Conservation (phyloP, 2,888 invertebrate species). For the Myathropa florea region DNA sequence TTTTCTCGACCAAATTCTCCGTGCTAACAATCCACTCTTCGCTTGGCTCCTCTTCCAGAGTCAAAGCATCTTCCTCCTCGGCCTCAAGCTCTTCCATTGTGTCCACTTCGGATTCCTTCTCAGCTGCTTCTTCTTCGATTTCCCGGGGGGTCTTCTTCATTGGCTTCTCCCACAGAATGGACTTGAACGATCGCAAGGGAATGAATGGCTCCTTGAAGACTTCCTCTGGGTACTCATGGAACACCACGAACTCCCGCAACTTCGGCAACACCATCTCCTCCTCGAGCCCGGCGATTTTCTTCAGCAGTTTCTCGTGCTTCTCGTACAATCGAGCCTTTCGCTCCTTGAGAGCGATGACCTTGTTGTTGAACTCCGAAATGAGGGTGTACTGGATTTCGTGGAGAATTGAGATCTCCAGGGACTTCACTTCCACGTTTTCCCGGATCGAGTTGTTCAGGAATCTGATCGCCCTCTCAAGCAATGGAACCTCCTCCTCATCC, state of each 20-base stretch:
- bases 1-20: constrained; percentile 83
- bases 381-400: constrained; percentile 24
- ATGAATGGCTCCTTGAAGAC: constrained; percentile 75
- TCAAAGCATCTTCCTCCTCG: constrained; percentile 51
- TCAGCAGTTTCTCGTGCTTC: constrained; percentile 20
- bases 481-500: constrained; percentile 5
- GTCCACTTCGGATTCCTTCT: neutral
- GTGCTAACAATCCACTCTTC: constrained; percentile 76
- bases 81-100: neutral
- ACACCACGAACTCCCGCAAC: constrained; percentile 73
- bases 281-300: neutral
- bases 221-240: constrained; percentile 77
- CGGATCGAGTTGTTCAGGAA: constrained; percentile 51
- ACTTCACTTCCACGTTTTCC: constrained; percentile 47
- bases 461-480: constrained; percentile 38
- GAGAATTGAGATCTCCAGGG: constrained; percentile 45
- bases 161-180: constrained; percentile 63
- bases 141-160: constrained; percentile 72
- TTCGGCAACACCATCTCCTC: constrained; percentile 74
- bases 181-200: constrained; percentile 53
- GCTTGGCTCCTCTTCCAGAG: constrained; percentile 65
- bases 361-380: constrained; percentile 39
- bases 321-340: constrained; percentile 23
- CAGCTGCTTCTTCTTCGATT: constrained; percentile 42
- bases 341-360: constrained; percentile 21